A percentile compares a stretch with the other conserved stretches of the same genome.
Conservation (phyloP, 2,888 invertebrate genomes). For the Ennomos erosarius region DNA sequence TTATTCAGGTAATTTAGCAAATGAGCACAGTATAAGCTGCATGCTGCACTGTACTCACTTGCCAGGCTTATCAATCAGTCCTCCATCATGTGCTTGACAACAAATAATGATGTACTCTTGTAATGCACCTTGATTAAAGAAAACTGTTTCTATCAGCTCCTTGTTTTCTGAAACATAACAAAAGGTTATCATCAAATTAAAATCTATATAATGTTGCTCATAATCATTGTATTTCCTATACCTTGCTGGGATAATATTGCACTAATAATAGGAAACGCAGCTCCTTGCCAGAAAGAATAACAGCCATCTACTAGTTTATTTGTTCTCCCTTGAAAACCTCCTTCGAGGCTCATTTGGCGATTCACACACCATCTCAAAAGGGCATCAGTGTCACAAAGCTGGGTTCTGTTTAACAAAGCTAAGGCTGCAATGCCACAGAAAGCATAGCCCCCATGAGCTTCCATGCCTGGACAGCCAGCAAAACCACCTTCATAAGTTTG, state of each 20-base stretch:
- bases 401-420: conserved; percentile 90
- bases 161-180: conserved; percentile 67
- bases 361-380: conserved; percentile 95
- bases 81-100: conserved; percentile 95
- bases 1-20: too few species aligned
- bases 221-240: conserved; percentile 30
- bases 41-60: conserved; percentile 86
- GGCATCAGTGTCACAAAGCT: conserved; percentile 90
- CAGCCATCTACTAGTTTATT: conserved; percentile 99
- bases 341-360: conserved; percentile 97
- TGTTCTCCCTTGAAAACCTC: conserved; percentile 98
- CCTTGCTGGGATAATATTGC: conserved; percentile 87
- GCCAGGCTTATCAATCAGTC: conserved; percentile 98
- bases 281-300: conserved; percentile 99
- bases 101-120: conserved; percentile 98
- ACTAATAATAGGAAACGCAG: conserved; percentile 94
- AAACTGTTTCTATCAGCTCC: conserved; percentile 82
- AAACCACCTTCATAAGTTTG: conserved; percentile 99
- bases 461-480: conserved; percentile 94
- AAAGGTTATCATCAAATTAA: not conserved
- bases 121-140: conserved; percentile 94
- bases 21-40: too few species aligned
- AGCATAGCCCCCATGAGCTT: conserved; percentile 99
- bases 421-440: conserved; percentile 98
- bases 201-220: too few species aligned